Evolutionary conservation across 2,797 vertebrate genomes (phyloP), one percentile per base, ranked within the genome.

Genomic region (Margarornis squamiger): DNA sequence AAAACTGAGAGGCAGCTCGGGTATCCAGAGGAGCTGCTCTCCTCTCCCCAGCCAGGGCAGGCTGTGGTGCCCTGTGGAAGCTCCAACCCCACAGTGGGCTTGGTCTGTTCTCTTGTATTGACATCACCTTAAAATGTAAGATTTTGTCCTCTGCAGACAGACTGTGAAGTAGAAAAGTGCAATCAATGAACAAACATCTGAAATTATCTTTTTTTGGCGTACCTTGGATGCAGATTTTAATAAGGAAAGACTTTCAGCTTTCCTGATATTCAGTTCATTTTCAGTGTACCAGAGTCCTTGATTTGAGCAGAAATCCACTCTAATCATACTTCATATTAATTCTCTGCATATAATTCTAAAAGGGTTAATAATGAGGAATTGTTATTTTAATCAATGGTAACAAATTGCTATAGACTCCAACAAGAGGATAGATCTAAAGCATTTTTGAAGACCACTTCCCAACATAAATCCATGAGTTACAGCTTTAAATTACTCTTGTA

Each of bases 381-480:
- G 39, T 92, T 90, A 76, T 78, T 86, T 84, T 78, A 90, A 90
- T 81, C 70, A 72, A 81, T 70, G 59, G 30, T 62, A 83, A 43
- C 41, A 65, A 74, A 91, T 72, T 16, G 2, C 39, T 57, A 27
- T 1, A 2, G 55, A 90, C 41, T 52, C 57, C 48, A 94, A 79
- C 10, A 91, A 76, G 62, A 43, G n/a, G 61, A 77, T 13, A 88
- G 77, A 79, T 90, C 90, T 57, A 86, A 92, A 95, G 27, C 14
- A 91, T 52, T 65, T 91, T 58, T 92, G 81, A 94, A 89, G 87
- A 75, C 41, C 51, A 55, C 43, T 94, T 91, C 57, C 23, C 73
- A 58, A 80, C 19, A 86, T 72, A 95, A 78, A 62, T 72, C 59
- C 16, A 21, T 39, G 51, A 79, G 24, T 55, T 94, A 43, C 7